phyloP scores from a whole-genome alignment of 2,113 vertebrate genomes.

The Dipodomys ordii region DNA sequence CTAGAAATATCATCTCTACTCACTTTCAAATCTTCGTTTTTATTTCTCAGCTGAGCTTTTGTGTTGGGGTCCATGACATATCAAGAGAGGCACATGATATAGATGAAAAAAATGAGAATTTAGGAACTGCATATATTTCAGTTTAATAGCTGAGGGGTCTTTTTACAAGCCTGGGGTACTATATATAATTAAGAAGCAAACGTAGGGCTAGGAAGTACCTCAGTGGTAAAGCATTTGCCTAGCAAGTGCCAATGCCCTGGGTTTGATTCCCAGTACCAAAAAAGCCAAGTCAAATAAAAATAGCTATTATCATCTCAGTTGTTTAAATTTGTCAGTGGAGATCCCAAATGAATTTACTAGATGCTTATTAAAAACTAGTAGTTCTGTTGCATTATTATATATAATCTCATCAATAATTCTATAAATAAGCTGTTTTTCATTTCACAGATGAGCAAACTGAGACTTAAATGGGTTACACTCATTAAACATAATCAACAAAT shows the following conservation, averaged over 20 bases:
- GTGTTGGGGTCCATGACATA: neutral
- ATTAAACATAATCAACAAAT: neutral
- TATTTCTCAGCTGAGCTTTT: slow-evolving; percentile 15
- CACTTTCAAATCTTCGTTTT: slow-evolving; percentile 64
- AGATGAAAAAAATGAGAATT: neutral
- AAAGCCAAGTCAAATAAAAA: too few species aligned
- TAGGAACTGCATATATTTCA: neutral
- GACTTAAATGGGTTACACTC: neutral
- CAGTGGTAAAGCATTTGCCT: too few species aligned
- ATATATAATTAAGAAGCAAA: neutral
- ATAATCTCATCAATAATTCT: neutral
- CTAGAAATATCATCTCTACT: slow-evolving; percentile 62
- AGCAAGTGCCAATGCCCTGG: too few species aligned
- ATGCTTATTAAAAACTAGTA: neutral
- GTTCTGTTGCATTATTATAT: neutral
- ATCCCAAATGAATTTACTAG: neutral
- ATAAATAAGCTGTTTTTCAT: slow-evolving; percentile 33
- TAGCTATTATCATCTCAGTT: neutral
- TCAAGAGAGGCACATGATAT: neutral
- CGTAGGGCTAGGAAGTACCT: neutral
- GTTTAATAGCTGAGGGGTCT: neutral
- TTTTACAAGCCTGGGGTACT: neutral
- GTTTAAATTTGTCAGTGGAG: neutral
- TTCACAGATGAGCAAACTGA: slow-evolving; percentile 20
- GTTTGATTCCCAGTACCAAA: too few species aligned